Conservation (phyloP, 2,888 invertebrate genomes). For the Ephialtes manifestator region DNA sequence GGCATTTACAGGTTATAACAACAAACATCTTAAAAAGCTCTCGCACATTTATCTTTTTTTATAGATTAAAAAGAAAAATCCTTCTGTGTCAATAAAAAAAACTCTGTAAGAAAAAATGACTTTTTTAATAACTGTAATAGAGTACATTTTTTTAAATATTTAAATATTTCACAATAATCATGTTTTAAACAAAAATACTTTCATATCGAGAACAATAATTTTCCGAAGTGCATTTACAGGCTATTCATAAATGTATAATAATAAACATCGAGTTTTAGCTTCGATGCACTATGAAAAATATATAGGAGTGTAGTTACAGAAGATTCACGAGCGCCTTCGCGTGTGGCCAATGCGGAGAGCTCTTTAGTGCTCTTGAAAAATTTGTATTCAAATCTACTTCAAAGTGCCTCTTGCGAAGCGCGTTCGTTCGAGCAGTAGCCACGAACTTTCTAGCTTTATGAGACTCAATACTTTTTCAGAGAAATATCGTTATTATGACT, state of each 20-base stretch:
- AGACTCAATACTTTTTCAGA: background rate
- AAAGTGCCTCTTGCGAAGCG: background rate
- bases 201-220: background rate
- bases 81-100: too few relatives aligned
- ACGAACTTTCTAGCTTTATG: background rate
- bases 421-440: background rate
- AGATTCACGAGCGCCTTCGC: slow-evolving; percentile 1
- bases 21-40: too few relatives aligned
- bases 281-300: background rate
- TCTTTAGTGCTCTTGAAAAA: slow-evolving; percentile 13
- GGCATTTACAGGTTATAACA: background rate
- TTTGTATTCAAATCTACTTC: slow-evolving; percentile 8
- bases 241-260: background rate
- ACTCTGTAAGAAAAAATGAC: too few relatives aligned
- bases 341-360: slow-evolving; percentile 1
- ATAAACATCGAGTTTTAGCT: background rate
- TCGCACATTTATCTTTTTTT: too few relatives aligned
- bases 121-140: too few relatives aligned
- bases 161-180: background rate
- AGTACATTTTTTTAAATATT: too few relatives aligned
- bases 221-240: background rate
- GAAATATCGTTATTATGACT: background rate
- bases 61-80: too few relatives aligned
- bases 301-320: background rate
- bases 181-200: background rate